Conservation (phyloP, 1,140 invertebrate genomes). For the Eueides isabella region DNA sequence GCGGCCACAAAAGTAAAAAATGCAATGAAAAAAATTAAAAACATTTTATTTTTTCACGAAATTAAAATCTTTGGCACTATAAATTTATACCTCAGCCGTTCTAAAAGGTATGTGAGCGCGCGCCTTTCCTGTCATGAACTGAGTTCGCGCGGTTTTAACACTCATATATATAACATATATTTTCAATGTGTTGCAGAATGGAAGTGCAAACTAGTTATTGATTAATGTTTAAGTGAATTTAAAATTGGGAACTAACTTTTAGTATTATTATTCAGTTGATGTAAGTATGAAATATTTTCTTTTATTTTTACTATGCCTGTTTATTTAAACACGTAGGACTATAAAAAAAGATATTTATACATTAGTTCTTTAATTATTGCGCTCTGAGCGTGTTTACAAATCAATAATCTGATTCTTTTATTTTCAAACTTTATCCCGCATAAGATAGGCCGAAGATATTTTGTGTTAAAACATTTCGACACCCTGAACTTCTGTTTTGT, state of each 20-base stretch:
- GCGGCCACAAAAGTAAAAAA: slow-evolving; percentile 43
- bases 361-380: too few species aligned
- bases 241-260: not conserved
- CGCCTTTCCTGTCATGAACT: slow-evolving; percentile 41
- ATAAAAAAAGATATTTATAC: too few species aligned
- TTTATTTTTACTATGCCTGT: not conserved
- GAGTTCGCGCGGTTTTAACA: slow-evolving; percentile 48
- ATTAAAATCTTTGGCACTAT: slow-evolving; percentile 20
- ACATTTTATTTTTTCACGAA: slow-evolving; percentile 46
- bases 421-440: too few species aligned
- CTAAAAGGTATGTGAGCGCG: slow-evolving; percentile 33
- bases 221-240: slow-evolving; percentile 9
- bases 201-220: slow-evolving; percentile 39
- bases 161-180: slow-evolving; percentile 52
- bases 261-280: not conserved
- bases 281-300: not conserved
- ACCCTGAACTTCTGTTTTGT: too few species aligned
- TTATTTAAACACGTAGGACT: too few species aligned
- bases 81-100: slow-evolving; percentile 5
- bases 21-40: slow-evolving; percentile 46
- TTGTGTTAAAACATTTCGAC: too few species aligned
- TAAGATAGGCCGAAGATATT: too few species aligned
- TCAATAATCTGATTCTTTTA: too few species aligned
- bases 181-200: slow-evolving; percentile 49
- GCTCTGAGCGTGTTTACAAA: too few species aligned